Evolutionary conservation across 2,113 vertebrate species (phyloP).

Genomic region (Tetrao urogallus): DNA sequence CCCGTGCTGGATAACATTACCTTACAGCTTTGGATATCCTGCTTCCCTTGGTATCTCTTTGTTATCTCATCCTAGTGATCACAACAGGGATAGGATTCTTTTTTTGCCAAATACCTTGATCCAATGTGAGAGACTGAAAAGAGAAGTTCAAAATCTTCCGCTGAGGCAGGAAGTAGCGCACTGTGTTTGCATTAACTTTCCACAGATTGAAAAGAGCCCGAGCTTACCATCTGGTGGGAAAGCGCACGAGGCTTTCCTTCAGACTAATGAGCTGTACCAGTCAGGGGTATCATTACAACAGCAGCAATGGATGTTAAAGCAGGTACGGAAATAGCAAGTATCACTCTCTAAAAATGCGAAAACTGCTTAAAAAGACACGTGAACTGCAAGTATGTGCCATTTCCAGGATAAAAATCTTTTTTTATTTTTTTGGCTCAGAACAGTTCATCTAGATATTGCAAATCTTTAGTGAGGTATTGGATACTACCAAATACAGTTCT

Average conservation of each 20-base stretch:
- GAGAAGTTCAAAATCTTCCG: neutral
- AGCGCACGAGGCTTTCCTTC: neutral
- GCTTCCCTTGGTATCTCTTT: neutral
- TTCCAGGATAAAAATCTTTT: neutral
- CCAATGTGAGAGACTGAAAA: neutral
- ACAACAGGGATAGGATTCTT: neutral
- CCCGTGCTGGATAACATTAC: neutral
- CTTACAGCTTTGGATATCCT: neutral
- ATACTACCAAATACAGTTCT: neutral
- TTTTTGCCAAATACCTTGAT: neutral
- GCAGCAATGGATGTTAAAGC: neutral
- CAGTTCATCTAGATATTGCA: neutral
- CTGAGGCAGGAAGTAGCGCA: conserved; percentile 23
- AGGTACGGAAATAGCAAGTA: neutral
- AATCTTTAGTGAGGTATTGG: neutral
- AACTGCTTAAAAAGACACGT: neutral
- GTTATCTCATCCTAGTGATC: neutral
- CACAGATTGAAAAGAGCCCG: neutral
- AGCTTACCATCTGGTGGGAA: neutral
- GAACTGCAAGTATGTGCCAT: neutral
- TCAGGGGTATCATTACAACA: neutral
- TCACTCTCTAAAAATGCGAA: neutral
- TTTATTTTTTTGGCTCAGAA: conserved; percentile 5
- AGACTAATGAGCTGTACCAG: neutral
- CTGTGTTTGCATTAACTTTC: neutral